Evolutionary conservation across 2,888 invertebrate species (phyloP), one percentile per base, ranked within the genome.

Genomic region (Chrysomela aeneicollis): DNA sequence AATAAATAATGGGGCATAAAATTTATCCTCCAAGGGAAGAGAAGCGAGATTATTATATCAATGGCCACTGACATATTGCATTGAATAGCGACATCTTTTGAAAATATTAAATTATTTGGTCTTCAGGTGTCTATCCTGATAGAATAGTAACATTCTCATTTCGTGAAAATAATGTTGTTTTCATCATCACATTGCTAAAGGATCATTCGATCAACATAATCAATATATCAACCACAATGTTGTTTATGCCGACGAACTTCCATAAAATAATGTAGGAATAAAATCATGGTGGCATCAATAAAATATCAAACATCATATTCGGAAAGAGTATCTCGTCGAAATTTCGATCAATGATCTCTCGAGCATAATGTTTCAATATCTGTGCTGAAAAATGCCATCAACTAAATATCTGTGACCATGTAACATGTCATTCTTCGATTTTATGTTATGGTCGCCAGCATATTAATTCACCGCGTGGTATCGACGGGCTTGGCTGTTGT

Each of bases 381-480:
- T 30, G 26, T 17, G 54, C 47, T 64, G 58, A 64, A 61, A 63
- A 52, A 58, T 58, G 64, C 64, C 53, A 61, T 61, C 58, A 49
- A 61, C 64, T 17, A 61, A 64, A 64, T 64, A 61, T 58, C 30
- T 47, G 47, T 55, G 50, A 26, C 61, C 61, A 51, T 64, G 61
- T 64, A 42, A 53, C 57, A 22, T 58, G 64, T 64, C 64, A 64
- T 57, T 50, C 57, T 47, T 60, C 52, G 47, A 61, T 64, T 64
- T 64, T 64, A 61, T 61, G 50, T 47, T 63, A 59, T 15, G 35
- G 49, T 35, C 53, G 51, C 54, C 2, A 49, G 63, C 63, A 63
- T 63, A 63, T 63, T 63, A 59, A 63, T 63, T 63, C 63, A 53
- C 63, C 26, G 63, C 63, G 26, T 63, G 63, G 35, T 53, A 63